A percentile compares a stretch with the other conserved stretches of the same genome.
Conservation (phyloP, 2,113 vertebrate genomes). For the Ailuropoda melanoleuca region DNA sequence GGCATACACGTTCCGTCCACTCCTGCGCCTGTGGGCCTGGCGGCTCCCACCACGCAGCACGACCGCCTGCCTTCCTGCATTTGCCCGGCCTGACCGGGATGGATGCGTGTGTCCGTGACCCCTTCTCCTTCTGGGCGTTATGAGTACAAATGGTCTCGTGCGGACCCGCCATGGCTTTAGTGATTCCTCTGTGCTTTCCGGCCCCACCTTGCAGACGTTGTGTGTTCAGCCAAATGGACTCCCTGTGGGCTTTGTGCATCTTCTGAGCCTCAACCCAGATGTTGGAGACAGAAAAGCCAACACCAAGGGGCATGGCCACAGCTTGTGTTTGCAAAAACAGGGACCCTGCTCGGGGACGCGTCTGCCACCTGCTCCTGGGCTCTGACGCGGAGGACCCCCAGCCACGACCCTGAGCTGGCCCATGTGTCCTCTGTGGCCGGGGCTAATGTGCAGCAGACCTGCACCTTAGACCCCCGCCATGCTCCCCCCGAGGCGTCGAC, state of each 20-base stretch:
- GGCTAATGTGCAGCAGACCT: not conserved
- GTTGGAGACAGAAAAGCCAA: not conserved
- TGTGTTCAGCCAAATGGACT: not conserved
- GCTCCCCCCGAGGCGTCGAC: too few relatives aligned
- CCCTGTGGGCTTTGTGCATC: too few relatives aligned
- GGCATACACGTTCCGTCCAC: not conserved
- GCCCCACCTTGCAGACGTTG: too few relatives aligned
- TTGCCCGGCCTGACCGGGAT: not conserved
- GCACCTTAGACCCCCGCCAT: too few relatives aligned
- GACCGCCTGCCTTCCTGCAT: too few relatives aligned
- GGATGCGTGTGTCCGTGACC: rapidly evolving
- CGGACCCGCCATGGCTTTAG: too few relatives aligned
- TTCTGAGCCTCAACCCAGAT: not conserved
- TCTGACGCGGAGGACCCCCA: not conserved
- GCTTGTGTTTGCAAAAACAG: not conserved
- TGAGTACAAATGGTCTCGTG: not conserved
- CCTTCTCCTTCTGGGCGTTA: not conserved
- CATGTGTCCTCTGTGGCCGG: too few relatives aligned
- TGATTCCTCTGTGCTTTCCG: too few relatives aligned
- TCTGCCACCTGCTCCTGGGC: not conserved
- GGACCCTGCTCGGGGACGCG: not conserved
- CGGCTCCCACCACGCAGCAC: not conserved
- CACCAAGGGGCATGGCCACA: not conserved
- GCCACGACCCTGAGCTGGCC: too few relatives aligned
- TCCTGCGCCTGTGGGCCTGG: too few relatives aligned